phyloP scores from a whole-genome alignment of 1,140 invertebrate genomes.

The Listronotus oregonensis region DNA sequence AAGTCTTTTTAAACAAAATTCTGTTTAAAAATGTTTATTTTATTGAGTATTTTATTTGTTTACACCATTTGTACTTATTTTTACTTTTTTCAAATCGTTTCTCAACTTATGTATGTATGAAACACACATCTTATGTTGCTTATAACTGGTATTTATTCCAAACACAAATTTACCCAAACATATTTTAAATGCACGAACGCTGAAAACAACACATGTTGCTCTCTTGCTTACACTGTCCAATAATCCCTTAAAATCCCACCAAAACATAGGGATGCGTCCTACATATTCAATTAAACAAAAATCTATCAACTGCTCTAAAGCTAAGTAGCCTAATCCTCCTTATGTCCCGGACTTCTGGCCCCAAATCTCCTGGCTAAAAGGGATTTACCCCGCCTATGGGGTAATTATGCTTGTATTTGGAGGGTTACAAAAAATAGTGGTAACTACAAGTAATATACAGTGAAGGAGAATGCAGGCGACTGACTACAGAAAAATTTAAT shows the following conservation, averaged over 20 bases:
- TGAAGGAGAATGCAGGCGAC: not conserved
- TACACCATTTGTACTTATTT: too few relatives aligned
- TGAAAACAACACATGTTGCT: too few relatives aligned
- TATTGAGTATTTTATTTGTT: too few relatives aligned
- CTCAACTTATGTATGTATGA: not conserved
- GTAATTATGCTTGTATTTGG: slow-evolving; percentile 51
- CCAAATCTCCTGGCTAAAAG: slow-evolving; percentile 41
- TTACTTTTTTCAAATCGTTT: too few relatives aligned
- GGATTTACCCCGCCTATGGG: slow-evolving; percentile 38
- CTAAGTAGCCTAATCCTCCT: slow-evolving; percentile 56
- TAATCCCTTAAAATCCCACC: slow-evolving; percentile 53
- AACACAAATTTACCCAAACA: too few relatives aligned
- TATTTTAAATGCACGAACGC: too few relatives aligned
- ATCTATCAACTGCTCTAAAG: slow-evolving; percentile 60
- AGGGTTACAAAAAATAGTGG: slow-evolving; percentile 16
- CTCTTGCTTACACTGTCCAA: slow-evolving; percentile 36
- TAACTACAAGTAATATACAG: not conserved
- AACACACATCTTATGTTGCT: not conserved
- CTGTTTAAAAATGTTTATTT: too few relatives aligned
- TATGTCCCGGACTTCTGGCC: slow-evolving; percentile 37
- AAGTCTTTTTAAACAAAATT: too few relatives aligned
- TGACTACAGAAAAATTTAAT: too few relatives aligned
- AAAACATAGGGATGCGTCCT: slow-evolving; percentile 50
- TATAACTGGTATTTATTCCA: too few relatives aligned
- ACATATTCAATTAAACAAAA: slow-evolving; percentile 65